Evolutionary conservation across 2,888 invertebrate genomes (phyloP).

Genomic region (Hydropsyche betteni): DNA sequence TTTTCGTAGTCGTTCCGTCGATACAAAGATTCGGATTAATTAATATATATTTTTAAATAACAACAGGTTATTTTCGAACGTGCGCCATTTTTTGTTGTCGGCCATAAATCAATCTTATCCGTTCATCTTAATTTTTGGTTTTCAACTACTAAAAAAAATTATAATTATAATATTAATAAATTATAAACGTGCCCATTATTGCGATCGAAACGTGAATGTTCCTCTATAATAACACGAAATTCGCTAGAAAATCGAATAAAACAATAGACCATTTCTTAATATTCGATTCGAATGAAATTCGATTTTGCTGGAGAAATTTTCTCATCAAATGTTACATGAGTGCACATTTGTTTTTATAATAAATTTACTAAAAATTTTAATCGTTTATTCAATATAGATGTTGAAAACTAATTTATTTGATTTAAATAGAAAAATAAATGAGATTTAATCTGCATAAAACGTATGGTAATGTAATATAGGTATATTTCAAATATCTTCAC

Average conservation of each 20-base stretch:
- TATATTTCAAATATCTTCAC: too few relatives aligned
- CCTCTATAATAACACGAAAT: too few relatives aligned
- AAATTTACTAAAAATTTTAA: too few relatives aligned
- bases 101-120: conserved; percentile 15
- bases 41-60: conserved; percentile 25
- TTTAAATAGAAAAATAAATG: too few relatives aligned
- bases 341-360: too few relatives aligned
- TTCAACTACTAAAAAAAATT: conserved; percentile 28
- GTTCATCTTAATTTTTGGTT: conserved; percentile 27
- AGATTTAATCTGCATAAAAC: too few relatives aligned
- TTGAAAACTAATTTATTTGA: too few relatives aligned
- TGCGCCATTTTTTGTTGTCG: conserved; percentile 30
- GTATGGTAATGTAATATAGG: too few relatives aligned
- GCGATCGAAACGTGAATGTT: conserved; percentile 10
- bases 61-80: conserved; percentile 20
- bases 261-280: conserved; percentile 22
- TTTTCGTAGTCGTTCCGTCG: neutral
- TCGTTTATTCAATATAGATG: too few relatives aligned
- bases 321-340: too few relatives aligned
- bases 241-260: conserved; percentile 2
- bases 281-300: neutral
- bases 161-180: conserved; percentile 32
- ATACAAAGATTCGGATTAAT: conserved; percentile 3
- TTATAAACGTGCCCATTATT: conserved; percentile 32
- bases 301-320: too few relatives aligned